A percentile compares a stretch with the other conserved stretches of the same genome.
Evolutionary conservation across 2,797 vertebrate genomes (phyloP).

Genomic region (Borostomias antarcticus): DNA sequence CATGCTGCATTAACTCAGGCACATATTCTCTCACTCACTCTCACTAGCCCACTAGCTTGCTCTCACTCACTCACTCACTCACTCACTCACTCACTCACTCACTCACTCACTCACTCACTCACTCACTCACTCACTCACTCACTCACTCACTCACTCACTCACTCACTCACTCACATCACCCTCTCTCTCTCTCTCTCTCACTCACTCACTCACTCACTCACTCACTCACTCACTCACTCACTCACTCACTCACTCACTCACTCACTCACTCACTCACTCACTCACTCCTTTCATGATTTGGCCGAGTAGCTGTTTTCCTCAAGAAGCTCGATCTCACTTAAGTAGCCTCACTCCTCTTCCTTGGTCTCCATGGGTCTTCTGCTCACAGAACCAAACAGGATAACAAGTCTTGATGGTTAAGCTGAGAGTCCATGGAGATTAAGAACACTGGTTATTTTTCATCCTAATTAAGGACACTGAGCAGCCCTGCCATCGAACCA

Average conservation of each 20-base stretch:
- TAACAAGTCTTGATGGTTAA: conserved; percentile 15
- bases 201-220: not conserved
- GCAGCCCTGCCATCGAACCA: conserved; percentile 28
- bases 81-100: not conserved
- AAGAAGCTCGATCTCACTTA: conserved; percentile 24
- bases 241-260: not conserved
- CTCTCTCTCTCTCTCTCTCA: not conserved
- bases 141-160: not conserved
- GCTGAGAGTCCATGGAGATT: not conserved
- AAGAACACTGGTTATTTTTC: not conserved
- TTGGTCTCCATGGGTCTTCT: conserved; percentile 10
- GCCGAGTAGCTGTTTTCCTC: not conserved
- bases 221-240: not conserved
- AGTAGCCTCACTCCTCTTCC: conserved; percentile 27
- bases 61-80: not conserved
- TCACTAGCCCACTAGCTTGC: not conserved
- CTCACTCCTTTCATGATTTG: not conserved
- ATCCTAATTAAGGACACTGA: conserved; percentile 3
- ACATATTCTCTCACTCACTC: not conserved
- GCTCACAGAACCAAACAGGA: conserved; percentile 19
- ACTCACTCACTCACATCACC: not conserved
- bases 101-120: too few species aligned
- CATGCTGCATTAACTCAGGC: not conserved
- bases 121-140: not conserved
- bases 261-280: conserved; percentile 8